Conservation (phyloP, 2,797 vertebrate species). For the Melanotaenia trifasciata region DNA sequence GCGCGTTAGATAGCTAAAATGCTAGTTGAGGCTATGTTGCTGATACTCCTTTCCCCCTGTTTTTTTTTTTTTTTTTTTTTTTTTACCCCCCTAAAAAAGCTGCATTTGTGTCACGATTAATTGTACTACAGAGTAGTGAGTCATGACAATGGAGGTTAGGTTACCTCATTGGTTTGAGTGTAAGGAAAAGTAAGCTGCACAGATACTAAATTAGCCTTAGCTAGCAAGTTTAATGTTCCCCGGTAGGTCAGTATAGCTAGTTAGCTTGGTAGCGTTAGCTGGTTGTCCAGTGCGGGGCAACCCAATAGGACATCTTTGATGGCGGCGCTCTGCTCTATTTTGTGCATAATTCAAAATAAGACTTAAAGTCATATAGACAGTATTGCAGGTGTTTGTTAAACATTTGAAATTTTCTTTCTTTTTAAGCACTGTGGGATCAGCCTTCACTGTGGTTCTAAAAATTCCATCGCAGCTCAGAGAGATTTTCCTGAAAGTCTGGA, state of each 20-base stretch:
- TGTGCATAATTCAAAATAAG: neutral
- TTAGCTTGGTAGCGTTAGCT: constrained; percentile 45
- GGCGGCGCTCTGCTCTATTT: constrained; percentile 47
- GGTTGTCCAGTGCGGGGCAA: constrained; percentile 26
- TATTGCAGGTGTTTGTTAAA: neutral
- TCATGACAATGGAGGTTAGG: neutral
- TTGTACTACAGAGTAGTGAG: neutral
- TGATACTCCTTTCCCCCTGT: neutral
- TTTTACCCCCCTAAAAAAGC: neutral
- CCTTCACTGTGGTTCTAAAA: neutral
- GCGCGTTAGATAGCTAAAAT: constrained; percentile 64
- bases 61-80: neutral
- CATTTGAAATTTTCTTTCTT: neutral
- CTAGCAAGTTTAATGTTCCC: constrained; percentile 41
- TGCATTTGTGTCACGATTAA: neutral
- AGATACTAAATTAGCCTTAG: constrained; percentile 36
- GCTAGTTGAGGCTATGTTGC: constrained; percentile 40
- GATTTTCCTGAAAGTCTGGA: neutral
- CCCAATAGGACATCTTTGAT: constrained; percentile 52
- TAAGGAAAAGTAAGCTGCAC: constrained; percentile 30
- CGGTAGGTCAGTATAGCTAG: constrained; percentile 17
- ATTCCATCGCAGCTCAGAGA: neutral
- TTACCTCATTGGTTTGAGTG: neutral
- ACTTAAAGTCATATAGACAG: constrained; percentile 16
- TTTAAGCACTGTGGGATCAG: neutral